Conservation (phyloP, 2,888 invertebrate genomes). For the Axea sp. region DNA sequence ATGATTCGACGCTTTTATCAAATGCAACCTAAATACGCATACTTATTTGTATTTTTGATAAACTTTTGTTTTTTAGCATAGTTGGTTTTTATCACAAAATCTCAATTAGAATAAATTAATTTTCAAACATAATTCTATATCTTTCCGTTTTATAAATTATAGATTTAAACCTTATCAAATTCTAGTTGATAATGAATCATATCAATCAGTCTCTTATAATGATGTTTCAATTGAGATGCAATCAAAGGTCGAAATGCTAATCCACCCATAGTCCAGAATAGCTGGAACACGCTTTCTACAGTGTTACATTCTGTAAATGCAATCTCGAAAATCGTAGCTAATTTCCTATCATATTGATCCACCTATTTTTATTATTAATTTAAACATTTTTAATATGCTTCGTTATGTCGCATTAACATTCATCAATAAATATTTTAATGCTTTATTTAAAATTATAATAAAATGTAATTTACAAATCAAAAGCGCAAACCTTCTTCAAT, state of each 20-base stretch:
- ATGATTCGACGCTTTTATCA: constrained; percentile 65
- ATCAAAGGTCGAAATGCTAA: constrained; percentile 88
- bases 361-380: constrained; percentile 73
- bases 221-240: constrained; percentile 85
- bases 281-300: constrained; percentile 83
- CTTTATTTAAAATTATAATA: not conserved
- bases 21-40: constrained; percentile 65
- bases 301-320: constrained; percentile 90
- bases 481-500: constrained; percentile 80
- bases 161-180: constrained; percentile 81
- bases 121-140: too few species aligned
- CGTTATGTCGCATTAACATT: too few species aligned
- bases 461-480: not conserved
- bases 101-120: too few species aligned
- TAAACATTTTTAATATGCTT: too few species aligned
- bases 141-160: too few species aligned
- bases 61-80: too few species aligned
- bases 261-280: constrained; percentile 86
- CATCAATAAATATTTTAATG: too few species aligned
- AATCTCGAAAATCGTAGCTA: constrained; percentile 89
- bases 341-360: constrained; percentile 86
- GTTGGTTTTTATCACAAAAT: too few species aligned
- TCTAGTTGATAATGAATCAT: constrained; percentile 85
- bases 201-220: constrained; percentile 84
- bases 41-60: not conserved